Percentiles rank a stretch among this genome's conserved stretches.
phyloP scores from a whole-genome alignment of 2,113 vertebrate genomes.

The Aix galericulata region DNA sequence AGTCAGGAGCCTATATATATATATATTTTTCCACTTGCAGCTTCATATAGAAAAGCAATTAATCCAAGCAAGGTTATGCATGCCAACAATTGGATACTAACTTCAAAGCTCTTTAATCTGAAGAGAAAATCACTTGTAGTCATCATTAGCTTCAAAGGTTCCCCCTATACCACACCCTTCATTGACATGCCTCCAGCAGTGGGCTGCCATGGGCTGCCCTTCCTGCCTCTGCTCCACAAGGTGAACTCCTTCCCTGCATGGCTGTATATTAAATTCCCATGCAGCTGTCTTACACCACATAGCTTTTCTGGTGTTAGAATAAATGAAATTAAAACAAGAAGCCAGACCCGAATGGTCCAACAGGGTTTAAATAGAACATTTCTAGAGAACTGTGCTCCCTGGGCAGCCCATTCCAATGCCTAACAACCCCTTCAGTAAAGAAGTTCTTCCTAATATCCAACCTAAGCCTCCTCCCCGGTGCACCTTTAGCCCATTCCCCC shows the following conservation, averaged over 20 bases:
- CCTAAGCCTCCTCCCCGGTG: no score
- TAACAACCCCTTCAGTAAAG: no score
- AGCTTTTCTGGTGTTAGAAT: neutral
- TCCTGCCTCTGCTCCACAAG: no score
- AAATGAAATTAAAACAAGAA: neutral
- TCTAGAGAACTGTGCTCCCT: neutral
- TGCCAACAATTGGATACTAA: neutral
- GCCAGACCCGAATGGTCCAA: neutral
- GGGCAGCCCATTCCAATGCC: no score
- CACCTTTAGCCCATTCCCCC: no score
- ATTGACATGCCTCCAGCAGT: accelerated
- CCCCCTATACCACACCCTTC: neutral
- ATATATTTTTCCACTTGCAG: neutral
- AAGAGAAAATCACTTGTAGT: neutral
- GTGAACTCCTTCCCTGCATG: neutral
- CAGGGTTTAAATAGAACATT: neutral
- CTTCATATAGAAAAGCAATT: neutral
- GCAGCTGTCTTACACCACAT: neutral
- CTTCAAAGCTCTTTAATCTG: neutral
- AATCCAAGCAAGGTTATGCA: neutral
- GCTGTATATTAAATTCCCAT: accelerated
- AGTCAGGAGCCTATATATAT: neutral
- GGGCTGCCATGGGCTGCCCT: neutral
- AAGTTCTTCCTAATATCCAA: no score
- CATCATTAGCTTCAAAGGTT: neutral